These are phyloP conservation scores for Drosophila robusta DNA, from an alignment of 2,888 invertebrate species.

Conservation along the genomic window DNA sequence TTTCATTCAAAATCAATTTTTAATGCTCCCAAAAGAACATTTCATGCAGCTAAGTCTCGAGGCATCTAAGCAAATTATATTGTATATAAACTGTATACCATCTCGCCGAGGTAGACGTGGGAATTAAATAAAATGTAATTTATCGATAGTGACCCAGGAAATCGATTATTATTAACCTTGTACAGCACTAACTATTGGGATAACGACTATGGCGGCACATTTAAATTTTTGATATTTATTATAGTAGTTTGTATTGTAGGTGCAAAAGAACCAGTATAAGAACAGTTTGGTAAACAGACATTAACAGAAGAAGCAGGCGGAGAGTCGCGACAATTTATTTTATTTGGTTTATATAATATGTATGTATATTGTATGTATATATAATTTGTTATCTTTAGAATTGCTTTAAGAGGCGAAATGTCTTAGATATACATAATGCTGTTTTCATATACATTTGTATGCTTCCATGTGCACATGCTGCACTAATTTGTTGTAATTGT, in stretches of 20 bases:
- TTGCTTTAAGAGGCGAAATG: constrained; percentile 83
- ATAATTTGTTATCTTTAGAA: constrained; percentile 79
- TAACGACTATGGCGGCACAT: neutral
- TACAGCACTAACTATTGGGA: neutral
- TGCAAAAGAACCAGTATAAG: neutral
- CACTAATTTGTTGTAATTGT: constrained; percentile 9
- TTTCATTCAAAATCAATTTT: too few relatives aligned
- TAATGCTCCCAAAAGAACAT: too few relatives aligned
- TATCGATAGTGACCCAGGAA: neutral
- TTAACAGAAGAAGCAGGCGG: constrained; percentile 16
- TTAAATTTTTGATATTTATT: neutral
- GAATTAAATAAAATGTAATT: too few relatives aligned
- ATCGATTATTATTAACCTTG: neutral
- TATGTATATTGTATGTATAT: constrained; percentile 50
- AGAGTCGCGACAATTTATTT: constrained; percentile 69
- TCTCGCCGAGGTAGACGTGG: too few relatives aligned
- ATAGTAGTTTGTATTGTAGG: neutral
- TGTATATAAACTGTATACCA: too few relatives aligned
- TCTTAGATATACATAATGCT: constrained; percentile 66
- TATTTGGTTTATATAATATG: constrained; percentile 77
- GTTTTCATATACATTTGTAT: constrained; percentile 55
- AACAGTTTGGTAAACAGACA: neutral
- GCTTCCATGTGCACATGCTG: constrained; percentile 38
- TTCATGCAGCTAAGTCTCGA: too few relatives aligned
- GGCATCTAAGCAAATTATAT: too few relatives aligned